Conservation (phyloP, 2,888 invertebrate genomes). For the Villa cingulata region DNA sequence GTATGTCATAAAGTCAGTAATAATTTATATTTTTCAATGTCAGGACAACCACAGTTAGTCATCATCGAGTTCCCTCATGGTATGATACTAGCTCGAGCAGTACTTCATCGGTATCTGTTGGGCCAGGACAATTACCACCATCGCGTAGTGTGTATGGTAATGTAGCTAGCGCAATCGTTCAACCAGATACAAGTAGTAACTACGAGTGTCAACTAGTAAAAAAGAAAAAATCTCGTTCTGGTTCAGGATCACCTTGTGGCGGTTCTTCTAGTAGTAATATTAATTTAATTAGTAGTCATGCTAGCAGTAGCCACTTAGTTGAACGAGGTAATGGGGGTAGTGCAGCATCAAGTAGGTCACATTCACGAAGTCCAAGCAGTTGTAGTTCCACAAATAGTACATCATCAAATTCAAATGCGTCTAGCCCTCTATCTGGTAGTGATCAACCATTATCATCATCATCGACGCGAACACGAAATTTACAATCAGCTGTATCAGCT, state of each 20-base stretch:
- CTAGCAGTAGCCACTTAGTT: conserved; percentile 19
- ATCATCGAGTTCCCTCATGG: conserved; percentile 34
- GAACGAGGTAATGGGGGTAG: conserved; percentile 29
- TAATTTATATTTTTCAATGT: conserved; percentile 3
- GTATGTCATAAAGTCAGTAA: neutral
- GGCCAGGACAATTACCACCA: conserved; percentile 11
- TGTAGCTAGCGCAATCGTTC: conserved; percentile 23
- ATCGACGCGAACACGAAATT: conserved; percentile 34
- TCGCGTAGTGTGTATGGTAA: conserved; percentile 30
- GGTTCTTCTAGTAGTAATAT: conserved; percentile 21
- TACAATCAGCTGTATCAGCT: conserved; percentile 39
- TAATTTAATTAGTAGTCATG: conserved; percentile 31
- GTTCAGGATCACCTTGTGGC: conserved; percentile 38
- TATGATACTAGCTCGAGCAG: conserved; percentile 33
- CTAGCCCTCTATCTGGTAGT: conserved; percentile 33
- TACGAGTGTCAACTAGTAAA: conserved; percentile 22
- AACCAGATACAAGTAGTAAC: conserved; percentile 20
- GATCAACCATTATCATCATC: conserved; percentile 21
- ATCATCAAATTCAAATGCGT: conserved; percentile 34
- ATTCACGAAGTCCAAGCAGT: conserved; percentile 39
- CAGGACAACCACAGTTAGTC: conserved; percentile 22
- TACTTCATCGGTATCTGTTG: conserved; percentile 21
- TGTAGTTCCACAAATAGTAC: conserved; percentile 36
- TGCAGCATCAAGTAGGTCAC: conserved; percentile 42
- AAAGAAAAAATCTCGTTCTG: conserved; percentile 38